Evolutionary conservation across 1,140 invertebrate species (phyloP), one percentile per base, ranked within the genome.

Genomic region (Anastrepha ludens): DNA sequence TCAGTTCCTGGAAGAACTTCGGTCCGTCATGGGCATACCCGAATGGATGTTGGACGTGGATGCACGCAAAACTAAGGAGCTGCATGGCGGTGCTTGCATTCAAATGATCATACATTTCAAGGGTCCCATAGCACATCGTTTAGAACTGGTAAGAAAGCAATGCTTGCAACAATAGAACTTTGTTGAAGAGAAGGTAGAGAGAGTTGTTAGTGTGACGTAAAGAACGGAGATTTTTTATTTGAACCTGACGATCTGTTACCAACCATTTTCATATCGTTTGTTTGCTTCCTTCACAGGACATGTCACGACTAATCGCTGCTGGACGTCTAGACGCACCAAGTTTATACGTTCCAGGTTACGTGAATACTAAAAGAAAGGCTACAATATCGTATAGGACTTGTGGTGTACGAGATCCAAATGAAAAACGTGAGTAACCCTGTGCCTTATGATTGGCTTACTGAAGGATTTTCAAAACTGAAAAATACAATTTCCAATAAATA

Each of bases 21-120:
- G 97, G 70, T 94, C 95, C 87, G 95, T 98, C 2, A 95, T 98
- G 95, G 97, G 97, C 3, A 96, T 97, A 64, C 97, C 97, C 0
- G 96, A 97, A 90, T 98, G 98, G 98, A 97, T 98, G 95, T 91
- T 98, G 65, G 96, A 96, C 7, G 96, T 98, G 11, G 98, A 98
- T 93, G 95, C 95, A 59, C 94, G 97, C 15, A 96, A 96, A 91
- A 98, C 97, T 0, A 96, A 96, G 90, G 94, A 95, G 47, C 94
- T 98, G 70, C 96, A 98, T 89, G 94, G 95, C 89, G 96, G 96
- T 74, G 94, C 96, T 87, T 99, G 98, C 91, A 95, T 98, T n/a
- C 97, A 98, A 93, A 95, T 98, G 90, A 94, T 97, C 59, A 94
- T 98, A 87, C 97, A 98, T 93, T 98, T 98, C 91, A 97, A 96